A percentile compares a stretch with the other conserved stretches of the same genome.
These are phyloP conservation scores for Notothenia rossii DNA, from an alignment of 2,113 vertebrate species.

Conservation along the genomic window DNA sequence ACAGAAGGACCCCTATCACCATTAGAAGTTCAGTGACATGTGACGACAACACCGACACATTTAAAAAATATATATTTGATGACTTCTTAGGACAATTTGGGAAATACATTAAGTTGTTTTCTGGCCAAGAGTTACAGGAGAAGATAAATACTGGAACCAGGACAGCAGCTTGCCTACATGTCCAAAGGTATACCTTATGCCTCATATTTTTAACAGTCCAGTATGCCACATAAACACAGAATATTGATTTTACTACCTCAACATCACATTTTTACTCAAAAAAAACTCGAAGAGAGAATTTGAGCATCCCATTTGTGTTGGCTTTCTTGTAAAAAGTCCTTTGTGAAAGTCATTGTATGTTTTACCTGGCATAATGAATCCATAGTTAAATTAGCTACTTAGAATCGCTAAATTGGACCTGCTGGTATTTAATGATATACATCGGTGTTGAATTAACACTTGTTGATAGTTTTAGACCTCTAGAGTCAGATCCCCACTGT, in stretches of 20 bases:
- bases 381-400: background rate
- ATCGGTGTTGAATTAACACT: constrained; percentile 11
- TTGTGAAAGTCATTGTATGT: background rate
- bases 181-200: background rate
- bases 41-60: background rate
- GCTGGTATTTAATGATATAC: constrained; percentile 1
- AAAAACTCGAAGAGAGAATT: background rate
- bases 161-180: background rate
- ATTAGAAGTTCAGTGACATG: background rate
- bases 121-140: background rate
- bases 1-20: background rate
- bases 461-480: background rate
- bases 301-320: background rate
- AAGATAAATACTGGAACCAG: background rate
- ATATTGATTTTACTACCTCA: background rate
- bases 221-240: background rate
- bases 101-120: background rate
- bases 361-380: background rate
- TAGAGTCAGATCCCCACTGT: background rate
- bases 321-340: background rate
- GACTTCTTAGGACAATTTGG: background rate
- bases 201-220: background rate
- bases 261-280: background rate
- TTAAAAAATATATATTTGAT: too few relatives aligned
- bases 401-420: constrained; percentile 13